Evolutionary conservation across 2,888 invertebrate species (phyloP), one percentile per base, ranked within the genome.

Genomic region (Apamea monoglypha): DNA sequence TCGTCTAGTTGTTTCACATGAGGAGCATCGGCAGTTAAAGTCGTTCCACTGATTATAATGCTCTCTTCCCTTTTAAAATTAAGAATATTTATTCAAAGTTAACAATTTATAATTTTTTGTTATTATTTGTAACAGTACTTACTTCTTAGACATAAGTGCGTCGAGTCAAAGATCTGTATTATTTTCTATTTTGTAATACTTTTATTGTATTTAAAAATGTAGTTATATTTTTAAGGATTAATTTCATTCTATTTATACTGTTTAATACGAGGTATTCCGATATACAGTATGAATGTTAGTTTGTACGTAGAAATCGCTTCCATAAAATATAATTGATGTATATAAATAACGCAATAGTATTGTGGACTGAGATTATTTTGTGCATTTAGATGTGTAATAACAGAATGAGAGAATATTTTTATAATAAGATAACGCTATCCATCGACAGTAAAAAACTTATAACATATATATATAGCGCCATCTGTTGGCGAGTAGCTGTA

Each of bases 91-190:
- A 96, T 96, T 96, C 94, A 94, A 94, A 94, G 93, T 94, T 96
- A 95, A 95, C 94, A 93, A 92, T 92, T 93, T 93, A 93, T 93
- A 92, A 91, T 92, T 94, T 91, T 90, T 95, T 95, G 94, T 95
- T 95, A 95, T 94, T 93, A 93, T 93, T 91, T 94, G 90, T 96
- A 95, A 94, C 94, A 93, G 94, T 95, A 96, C 95, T 95, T 96
- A 95, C 94, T 94, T 94, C 88, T 89, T 96, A 96, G 95, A 83
- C 88, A 88, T 96, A 96, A 96, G 96, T 93, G 94, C 94, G 95
- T 95, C 94, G 95, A 97, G 96, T 96, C 96, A 97, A 96, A 96
- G 96, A 97, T 97, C 96, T 97, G 96, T 97, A 97, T 97, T 97
- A 97, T 96, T 96, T 96, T 95, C 93, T 96, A 96, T 96, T 96